phyloP scores from a whole-genome alignment of 1,140 invertebrate species.

The Vanessa atalanta region DNA sequence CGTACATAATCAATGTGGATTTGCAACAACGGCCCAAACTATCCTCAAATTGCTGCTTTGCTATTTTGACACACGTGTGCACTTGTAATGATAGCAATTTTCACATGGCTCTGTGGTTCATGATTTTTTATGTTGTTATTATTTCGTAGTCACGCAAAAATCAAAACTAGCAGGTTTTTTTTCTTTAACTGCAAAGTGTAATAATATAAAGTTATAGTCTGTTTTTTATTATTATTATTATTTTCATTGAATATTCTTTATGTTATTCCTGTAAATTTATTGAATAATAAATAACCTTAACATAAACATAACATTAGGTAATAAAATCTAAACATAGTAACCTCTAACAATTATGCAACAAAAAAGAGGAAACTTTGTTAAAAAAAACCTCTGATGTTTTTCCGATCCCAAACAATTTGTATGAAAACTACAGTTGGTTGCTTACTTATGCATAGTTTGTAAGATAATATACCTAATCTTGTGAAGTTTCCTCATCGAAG shows the following conservation, averaged over 20 bases:
- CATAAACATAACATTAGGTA: not conserved
- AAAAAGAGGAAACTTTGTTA: not conserved
- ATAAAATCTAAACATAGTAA: not conserved
- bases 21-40: conserved; percentile 46
- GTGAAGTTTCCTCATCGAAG: conserved; percentile 65
- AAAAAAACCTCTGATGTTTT: conserved; percentile 14
- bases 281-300: too few relatives aligned
- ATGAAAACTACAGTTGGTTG: conserved; percentile 21
- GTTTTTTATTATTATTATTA: too few relatives aligned
- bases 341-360: not conserved
- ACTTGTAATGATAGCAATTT: not conserved
- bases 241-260: too few relatives aligned
- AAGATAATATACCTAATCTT: conserved; percentile 29
- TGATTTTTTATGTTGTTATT: too few relatives aligned
- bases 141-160: too few relatives aligned
- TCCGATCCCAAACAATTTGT: conserved; percentile 16
- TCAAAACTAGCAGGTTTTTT: too few relatives aligned
- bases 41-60: conserved; percentile 34
- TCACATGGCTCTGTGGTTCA: not conserved
- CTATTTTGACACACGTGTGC: conserved; percentile 22
- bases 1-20: conserved; percentile 57
- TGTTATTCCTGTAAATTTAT: too few relatives aligned
- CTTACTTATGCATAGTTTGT: conserved; percentile 31
- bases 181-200: too few relatives aligned
- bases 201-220: too few relatives aligned